These are phyloP conservation scores for Hydroisotoma schaefferi DNA, from an alignment of 2,888 invertebrate genomes.

Conservation along the genomic window DNA sequence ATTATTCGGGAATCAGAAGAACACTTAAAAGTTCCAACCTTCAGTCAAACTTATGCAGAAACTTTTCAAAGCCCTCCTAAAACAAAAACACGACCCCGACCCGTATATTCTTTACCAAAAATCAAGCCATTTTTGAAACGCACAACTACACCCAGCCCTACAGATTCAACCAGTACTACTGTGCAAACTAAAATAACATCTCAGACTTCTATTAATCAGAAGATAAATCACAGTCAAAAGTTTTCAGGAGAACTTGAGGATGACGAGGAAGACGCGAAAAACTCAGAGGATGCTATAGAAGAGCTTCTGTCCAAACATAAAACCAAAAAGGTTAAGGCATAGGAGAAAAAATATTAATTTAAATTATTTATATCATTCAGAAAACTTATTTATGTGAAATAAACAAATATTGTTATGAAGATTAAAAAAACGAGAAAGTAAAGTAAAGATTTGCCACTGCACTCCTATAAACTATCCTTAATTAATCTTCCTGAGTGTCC, in stretches of 20 bases:
- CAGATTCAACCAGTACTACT: not conserved
- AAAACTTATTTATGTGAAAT: too few relatives aligned
- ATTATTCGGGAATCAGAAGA: slow-evolving; percentile 1
- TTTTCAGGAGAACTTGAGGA: slow-evolving; percentile 20
- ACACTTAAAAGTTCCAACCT: slow-evolving; percentile 18
- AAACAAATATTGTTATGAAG: not conserved
- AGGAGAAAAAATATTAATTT: too few relatives aligned
- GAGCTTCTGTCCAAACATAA: slow-evolving; percentile 11
- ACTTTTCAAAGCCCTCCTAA: slow-evolving; percentile 16
- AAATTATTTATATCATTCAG: too few relatives aligned
- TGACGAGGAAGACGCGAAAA: slow-evolving; percentile 26
- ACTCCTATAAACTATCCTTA: not conserved
- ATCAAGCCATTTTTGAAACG: not conserved
- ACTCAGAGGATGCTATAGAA: slow-evolving; percentile 19
- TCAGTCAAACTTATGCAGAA: slow-evolving; percentile 24
- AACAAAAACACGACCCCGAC: slow-evolving; percentile 1
- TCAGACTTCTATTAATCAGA: too few relatives aligned
- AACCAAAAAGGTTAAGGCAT: not conserved
- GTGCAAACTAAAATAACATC: not conserved
- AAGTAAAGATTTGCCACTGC: not conserved
- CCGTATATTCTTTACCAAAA: slow-evolving; percentile 5
- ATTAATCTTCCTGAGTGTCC: slow-evolving; percentile 20
- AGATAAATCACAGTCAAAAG: too few relatives aligned
- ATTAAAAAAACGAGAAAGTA: too few relatives aligned
- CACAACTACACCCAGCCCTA: not conserved